A percentile compares a stretch with the other conserved stretches of the same genome.
Evolutionary conservation across 2,113 vertebrate genomes (phyloP).

Genomic region (Eulemur macaco): DNA sequence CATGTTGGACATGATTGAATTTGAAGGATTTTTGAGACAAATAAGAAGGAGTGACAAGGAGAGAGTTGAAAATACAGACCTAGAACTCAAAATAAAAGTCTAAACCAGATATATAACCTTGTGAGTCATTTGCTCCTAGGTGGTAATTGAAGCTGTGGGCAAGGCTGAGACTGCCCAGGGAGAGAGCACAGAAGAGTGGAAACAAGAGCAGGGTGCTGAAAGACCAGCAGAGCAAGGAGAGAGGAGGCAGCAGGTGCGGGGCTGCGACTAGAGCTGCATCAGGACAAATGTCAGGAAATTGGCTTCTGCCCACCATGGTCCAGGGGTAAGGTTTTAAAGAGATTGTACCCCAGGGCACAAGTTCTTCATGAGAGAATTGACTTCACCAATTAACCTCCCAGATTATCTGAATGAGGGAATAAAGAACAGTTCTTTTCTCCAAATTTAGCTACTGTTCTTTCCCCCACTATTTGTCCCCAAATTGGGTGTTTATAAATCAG

Average conservation of each 20-base stretch:
- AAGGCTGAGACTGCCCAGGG: constrained; percentile 8
- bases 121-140: constrained; percentile 59
- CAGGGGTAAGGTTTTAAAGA: not conserved
- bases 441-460: not conserved
- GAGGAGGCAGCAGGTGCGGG: not conserved
- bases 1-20: not conserved
- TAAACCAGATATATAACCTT: constrained; percentile 45
- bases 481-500: not conserved
- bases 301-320: not conserved
- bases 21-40: constrained; percentile 6
- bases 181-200: not conserved
- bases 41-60: constrained; percentile 10
- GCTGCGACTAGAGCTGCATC: not conserved
- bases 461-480: not conserved
- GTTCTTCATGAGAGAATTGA: not conserved
- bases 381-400: not conserved
- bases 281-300: not conserved
- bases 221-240: not conserved
- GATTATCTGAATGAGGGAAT: not conserved
- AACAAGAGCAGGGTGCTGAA: not conserved
- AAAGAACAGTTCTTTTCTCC: not conserved
- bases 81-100: constrained; percentile 51
- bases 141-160: constrained; percentile 48
- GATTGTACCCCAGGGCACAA: not conserved
- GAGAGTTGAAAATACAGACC: constrained; percentile 51